A percentile compares a stretch with the other conserved stretches of the same genome.
Evolutionary conservation across 2,113 vertebrate genomes (phyloP).

Genomic region (Dromiciops gliroides): DNA sequence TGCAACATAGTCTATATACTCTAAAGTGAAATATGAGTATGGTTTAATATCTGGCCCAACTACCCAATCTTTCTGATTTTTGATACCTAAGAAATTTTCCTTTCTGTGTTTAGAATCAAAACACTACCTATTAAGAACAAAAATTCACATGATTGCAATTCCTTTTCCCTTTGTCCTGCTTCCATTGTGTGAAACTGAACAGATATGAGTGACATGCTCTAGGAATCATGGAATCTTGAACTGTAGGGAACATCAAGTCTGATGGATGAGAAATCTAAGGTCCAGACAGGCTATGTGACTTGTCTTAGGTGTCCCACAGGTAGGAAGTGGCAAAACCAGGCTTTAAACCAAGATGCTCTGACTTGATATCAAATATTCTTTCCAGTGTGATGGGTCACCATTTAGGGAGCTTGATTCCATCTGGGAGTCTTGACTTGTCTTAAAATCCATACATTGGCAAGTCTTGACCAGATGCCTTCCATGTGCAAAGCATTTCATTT

Average conservation of each 20-base stretch:
- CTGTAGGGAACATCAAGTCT: neutral
- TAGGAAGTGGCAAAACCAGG: neutral
- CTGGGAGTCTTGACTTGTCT: neutral
- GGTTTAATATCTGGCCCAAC: neutral
- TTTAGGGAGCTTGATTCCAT: neutral
- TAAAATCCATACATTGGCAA: neutral
- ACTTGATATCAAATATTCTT: neutral
- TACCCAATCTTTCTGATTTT: neutral
- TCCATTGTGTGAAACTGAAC: neutral
- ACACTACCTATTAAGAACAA: neutral
- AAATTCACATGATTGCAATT: neutral
- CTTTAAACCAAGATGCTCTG: neutral
- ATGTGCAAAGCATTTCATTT: neutral
- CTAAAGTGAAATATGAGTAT: neutral
- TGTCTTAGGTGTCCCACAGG: neutral
- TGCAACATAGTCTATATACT: neutral
- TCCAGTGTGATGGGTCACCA: neutral
- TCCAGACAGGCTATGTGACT: neutral
- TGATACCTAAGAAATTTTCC: neutral
- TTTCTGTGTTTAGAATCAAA: neutral
- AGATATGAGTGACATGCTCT: neutral
- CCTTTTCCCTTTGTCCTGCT: neutral
- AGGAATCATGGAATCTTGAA: neutral
- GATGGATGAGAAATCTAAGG: neutral
- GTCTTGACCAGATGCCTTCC: neutral